Evolutionary conservation across 2,113 vertebrate species (phyloP).

Genomic region (Antechinus flavipes): DNA sequence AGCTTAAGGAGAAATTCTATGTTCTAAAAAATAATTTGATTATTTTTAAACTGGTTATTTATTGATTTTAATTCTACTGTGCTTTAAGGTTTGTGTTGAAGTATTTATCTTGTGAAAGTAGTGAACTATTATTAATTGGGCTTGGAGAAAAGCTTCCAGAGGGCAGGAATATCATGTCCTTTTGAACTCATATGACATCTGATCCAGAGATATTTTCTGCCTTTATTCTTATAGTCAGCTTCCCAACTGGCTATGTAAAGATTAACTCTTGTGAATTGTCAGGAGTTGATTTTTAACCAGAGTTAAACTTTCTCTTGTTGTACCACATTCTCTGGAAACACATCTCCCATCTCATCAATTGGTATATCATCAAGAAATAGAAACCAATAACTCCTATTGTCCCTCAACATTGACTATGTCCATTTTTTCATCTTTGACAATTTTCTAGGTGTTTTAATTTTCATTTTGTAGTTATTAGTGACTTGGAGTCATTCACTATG

Average conservation of each 20-base stretch:
- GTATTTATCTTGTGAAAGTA: neutral
- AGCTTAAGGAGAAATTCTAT: conserved; percentile 26
- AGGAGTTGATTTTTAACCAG: conserved; percentile 39
- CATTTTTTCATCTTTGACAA: neutral
- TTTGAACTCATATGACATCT: neutral
- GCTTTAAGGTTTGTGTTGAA: neutral
- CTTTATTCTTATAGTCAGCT: neutral
- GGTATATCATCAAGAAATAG: conserved; percentile 9
- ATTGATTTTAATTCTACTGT: neutral
- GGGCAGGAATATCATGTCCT: conserved; percentile 12
- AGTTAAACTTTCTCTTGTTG: conserved; percentile 32
- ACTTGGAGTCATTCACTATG: neutral
- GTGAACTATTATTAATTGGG: neutral
- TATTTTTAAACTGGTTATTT: conserved; percentile 36
- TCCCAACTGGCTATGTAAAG: conserved; percentile 14
- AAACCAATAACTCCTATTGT: neutral
- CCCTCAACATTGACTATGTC: neutral
- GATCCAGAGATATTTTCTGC: neutral
- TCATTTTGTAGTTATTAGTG: neutral
- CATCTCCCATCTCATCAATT: conserved; percentile 2
- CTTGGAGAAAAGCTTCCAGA: conserved; percentile 11
- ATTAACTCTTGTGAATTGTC: conserved; percentile 35
- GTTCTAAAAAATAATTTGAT: conserved; percentile 18
- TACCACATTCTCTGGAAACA: neutral
- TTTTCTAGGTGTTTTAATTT: neutral